phyloP scores from a whole-genome alignment of 92 coral and sea anemone genomes.

The Anthopleura xanthogrammica region DNA sequence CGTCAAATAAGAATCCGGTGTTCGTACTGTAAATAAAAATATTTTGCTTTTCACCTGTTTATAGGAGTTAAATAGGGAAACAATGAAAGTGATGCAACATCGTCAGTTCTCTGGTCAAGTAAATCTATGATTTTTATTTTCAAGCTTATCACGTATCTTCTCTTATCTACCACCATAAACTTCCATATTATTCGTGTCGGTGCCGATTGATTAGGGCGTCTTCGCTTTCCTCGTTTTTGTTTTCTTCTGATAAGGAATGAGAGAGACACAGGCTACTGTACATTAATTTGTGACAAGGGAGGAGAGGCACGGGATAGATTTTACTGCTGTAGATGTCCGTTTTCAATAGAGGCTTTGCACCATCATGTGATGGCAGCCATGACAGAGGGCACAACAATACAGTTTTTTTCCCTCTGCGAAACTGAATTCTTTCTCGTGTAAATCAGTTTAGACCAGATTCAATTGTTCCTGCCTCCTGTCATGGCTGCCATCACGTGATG shows the following conservation, averaged over 20 bases:
- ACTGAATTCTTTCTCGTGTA: too few relatives aligned
- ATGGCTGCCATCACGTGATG: too few relatives aligned
- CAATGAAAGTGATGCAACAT: slow-evolving; percentile 18
- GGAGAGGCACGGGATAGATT: not conserved
- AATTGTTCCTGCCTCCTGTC: too few relatives aligned
- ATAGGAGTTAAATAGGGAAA: not conserved
- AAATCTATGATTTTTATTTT: not conserved
- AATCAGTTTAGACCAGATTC: too few relatives aligned
- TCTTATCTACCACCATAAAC: too few relatives aligned
- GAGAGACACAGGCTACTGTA: not conserved
- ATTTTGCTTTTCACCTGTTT: slow-evolving; percentile 29
- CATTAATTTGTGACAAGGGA: not conserved
- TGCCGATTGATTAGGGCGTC: not conserved
- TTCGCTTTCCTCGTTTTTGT: not conserved
- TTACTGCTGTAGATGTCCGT: not conserved
- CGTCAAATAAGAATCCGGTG: slow-evolving; percentile 8
- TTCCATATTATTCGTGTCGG: not conserved
- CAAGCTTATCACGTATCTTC: not conserved
- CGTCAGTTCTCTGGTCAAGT: not conserved
- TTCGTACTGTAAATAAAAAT: not conserved
- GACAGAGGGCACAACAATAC: too few relatives aligned
- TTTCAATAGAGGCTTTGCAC: too few relatives aligned
- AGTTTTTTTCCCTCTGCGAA: too few relatives aligned
- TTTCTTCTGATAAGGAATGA: not conserved
- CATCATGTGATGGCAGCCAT: too few relatives aligned